phyloP scores from a whole-genome alignment of 1,140 invertebrate genomes.

The Drosophila bocqueti region DNA sequence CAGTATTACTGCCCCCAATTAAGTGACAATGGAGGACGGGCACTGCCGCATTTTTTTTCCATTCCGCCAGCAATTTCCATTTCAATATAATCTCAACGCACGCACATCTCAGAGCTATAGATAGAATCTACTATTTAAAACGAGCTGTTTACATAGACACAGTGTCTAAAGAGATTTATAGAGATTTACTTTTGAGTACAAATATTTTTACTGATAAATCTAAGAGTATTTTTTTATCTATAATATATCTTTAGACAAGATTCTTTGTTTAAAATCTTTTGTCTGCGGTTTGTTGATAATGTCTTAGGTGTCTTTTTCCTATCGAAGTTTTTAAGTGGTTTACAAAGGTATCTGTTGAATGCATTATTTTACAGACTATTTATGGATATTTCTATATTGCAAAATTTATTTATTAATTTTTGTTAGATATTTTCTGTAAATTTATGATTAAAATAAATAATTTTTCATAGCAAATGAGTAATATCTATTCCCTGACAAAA shows the following conservation, averaged over 20 bases:
- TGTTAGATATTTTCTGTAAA: too few species aligned
- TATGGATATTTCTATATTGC: too few species aligned
- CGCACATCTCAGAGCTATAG: conserved; percentile 38
- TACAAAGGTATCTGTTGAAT: too few species aligned
- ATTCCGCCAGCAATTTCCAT: conserved; percentile 16
- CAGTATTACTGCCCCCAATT: conserved; percentile 59
- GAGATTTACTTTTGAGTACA: not conserved
- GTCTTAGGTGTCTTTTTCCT: not conserved
- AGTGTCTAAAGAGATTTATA: not conserved
- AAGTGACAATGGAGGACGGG: conserved; percentile 59
- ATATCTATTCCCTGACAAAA: not conserved
- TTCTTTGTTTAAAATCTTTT: not conserved
- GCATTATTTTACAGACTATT: not conserved
- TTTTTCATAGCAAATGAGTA: not conserved
- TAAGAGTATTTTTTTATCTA: not conserved
- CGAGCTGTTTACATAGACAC: not conserved
- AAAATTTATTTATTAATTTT: too few species aligned
- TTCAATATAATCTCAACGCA: conserved; percentile 22
- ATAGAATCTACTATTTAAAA: conserved; percentile 29
- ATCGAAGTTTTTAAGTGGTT: not conserved
- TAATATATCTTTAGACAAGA: not conserved
- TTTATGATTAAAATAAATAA: not conserved
- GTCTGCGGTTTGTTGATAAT: not conserved
- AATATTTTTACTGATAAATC: not conserved
- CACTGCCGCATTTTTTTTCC: conserved; percentile 35